Conservation (phyloP, 2,888 invertebrate genomes). For the Acronicta leporina region DNA sequence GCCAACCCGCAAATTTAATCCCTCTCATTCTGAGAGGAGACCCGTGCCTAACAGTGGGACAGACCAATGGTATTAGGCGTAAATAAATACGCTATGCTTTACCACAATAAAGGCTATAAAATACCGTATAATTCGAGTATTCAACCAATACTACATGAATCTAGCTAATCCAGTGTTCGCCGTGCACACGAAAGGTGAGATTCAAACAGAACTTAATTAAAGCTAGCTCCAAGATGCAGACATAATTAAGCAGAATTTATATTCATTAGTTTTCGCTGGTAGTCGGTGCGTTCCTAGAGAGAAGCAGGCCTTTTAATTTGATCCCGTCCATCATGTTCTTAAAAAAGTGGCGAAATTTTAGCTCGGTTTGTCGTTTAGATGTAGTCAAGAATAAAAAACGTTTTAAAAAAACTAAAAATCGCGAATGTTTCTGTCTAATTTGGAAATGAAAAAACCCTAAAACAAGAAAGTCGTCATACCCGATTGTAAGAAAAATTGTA, state of each 20-base stretch:
- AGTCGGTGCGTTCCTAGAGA: constrained; percentile 15
- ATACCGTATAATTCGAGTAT: not conserved
- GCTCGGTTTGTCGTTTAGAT: not conserved
- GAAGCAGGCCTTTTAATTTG: constrained; percentile 10
- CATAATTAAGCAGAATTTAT: constrained; percentile 50
- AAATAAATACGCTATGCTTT: constrained; percentile 19
- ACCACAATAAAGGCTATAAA: not conserved
- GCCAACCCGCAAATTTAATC: no score
- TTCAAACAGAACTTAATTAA: constrained; percentile 42
- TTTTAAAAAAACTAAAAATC: no score
- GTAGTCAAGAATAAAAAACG: not conserved
- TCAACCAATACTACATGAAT: constrained; percentile 5
- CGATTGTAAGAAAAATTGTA: no score
- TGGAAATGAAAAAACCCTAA: no score
- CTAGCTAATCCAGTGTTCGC: constrained; percentile 11
- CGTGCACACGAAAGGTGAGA: constrained; percentile 1
- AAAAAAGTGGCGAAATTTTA: not conserved
- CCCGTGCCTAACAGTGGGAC: no score
- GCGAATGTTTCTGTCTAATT: no score
- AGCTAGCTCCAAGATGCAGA: constrained; percentile 54
- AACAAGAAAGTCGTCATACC: no score
- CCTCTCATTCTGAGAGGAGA: no score
- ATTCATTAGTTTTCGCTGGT: constrained; percentile 50
- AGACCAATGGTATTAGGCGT: no score
- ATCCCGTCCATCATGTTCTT: not conserved